Evolutionary conservation across 2,113 vertebrate species (phyloP), one percentile per base, ranked within the genome.

Genomic region (Proteles cristata): DNA sequence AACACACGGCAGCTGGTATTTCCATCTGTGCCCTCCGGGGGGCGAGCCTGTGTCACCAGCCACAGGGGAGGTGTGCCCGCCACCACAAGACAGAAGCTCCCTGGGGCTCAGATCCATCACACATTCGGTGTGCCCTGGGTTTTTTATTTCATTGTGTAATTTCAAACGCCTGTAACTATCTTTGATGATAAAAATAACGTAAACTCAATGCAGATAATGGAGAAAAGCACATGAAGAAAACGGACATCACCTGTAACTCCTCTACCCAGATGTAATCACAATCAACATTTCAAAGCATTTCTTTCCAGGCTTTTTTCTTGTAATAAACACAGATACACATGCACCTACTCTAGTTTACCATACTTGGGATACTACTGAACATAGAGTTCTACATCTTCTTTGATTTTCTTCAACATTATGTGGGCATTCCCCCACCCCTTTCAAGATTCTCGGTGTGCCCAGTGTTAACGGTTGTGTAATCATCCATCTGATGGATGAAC

Each of bases 141-240:
- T 33, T 50, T 89, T 73, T 8, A 84, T 15, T 90, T 88, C 69
- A 43, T 14, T 73, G 28, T 77, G n/a, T 82, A 23, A 53, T 63
- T 89, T 85, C 66, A 85, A 96, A 77, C 39, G 90, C 19, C 31
- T 88, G 33, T 63, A 71, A 48, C 53, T 71, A 66, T n/a, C 93
- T 90, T 73, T 91, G 35, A 91, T 65, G 7, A 88, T 73, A 28
- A 76, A 93, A 73, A 96, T 84, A 77, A 90, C 35, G 81, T n/a
- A 81, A 93, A 82, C 45, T 73, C 31, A 79, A 4, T 58, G 61
- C 50, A 93, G 50, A 95, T 90, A 95, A 87, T 0, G 77, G 11
- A 74, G 23, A 45, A 80, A 94, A 81, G 35, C 88, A 85, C 28
- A 61, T 81, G 19, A 87, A 81, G 39, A 77, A 94, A 69, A 66